Evolutionary conservation across 1,140 invertebrate genomes (phyloP), one percentile per base, ranked within the genome.

Genomic region (Vanessa tameamea): DNA sequence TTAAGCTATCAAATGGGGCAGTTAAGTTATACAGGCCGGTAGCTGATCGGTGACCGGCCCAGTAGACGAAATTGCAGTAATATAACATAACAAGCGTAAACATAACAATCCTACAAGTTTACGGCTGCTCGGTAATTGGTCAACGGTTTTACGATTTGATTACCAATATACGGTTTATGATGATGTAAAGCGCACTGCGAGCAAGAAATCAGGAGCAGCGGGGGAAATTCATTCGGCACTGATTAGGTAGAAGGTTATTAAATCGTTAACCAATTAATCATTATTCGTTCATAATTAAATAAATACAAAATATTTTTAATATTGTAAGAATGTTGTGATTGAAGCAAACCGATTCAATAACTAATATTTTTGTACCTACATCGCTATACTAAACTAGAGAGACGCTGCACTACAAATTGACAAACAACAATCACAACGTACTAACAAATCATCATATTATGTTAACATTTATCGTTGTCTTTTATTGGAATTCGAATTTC

Each of bases 21-120:
- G 51, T 68, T 55, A 68, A 55, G 55, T 51, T 43, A 43, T 15
- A 55, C 37, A 65, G n/a, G 48, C 65, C 31, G 57, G 65, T 68
- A 68, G 65, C 55, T 59, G 55, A 59, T 59, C 12, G 23, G 20
- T 11, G 23, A 43, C 37, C 3, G n/a, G 13, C 48, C 5, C 48
- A 14, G 14, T 51, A 51, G 48, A 15, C 48, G 48, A 13, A 51
- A 51, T 51, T 51, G 48, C n/a, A n/a, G 48, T 20, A 59, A 59
- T 59, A 59, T 14, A 51, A 51, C 48, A 12, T 15, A 59, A 59
- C 20, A 26, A 59, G 37, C 37, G 37, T 43, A 43, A 43, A n/a
- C 23, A 11, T 26, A 26, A 59, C 55, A 26, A 59, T 20, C 55
- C 55, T 59, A 59, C 55, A 14, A 51, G 20, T 31, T 59, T 59